Percentiles rank a stretch among this genome's conserved stretches.
These are phyloP conservation scores for Xenops minutus DNA, from an alignment of 2,797 vertebrate genomes.

Conservation along the genomic window DNA sequence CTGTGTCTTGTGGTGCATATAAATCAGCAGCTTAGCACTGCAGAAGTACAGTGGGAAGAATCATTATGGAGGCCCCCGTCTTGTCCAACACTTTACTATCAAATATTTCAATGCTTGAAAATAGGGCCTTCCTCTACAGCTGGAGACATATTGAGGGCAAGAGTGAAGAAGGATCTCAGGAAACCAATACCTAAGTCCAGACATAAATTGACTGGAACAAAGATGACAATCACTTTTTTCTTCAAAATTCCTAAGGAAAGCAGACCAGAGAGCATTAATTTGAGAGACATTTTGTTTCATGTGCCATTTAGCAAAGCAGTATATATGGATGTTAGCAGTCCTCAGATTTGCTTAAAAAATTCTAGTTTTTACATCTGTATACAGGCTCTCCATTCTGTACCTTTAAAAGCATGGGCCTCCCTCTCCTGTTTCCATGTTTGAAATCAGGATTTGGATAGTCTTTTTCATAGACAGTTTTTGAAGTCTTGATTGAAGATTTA, in stretches of 20 bases:
- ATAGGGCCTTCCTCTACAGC: neutral
- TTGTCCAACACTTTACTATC: neutral
- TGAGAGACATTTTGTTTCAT: neutral
- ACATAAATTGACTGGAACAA: neutral
- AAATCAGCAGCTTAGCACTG: neutral
- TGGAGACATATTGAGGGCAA: neutral
- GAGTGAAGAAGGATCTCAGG: neutral
- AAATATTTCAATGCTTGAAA: neutral
- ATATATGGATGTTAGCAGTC: neutral
- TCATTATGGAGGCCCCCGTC: neutral
- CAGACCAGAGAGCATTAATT: neutral
- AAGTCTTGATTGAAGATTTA: neutral
- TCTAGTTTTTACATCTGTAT: neutral
- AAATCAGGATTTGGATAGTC: neutral
- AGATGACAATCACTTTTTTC: neutral
- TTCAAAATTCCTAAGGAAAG: neutral
- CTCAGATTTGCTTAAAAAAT: neutral
- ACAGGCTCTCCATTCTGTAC: neutral
- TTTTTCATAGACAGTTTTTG: neutral
- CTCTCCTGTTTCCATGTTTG: neutral
- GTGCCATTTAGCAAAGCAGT: constrained; percentile 5
- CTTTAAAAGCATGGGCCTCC: neutral
- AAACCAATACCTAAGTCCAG: neutral
- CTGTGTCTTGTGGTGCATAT: neutral
- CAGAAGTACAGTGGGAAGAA: neutral